These are phyloP conservation scores for Pantherophis alleghaniensis DNA, from an alignment of 2,797 vertebrate genomes.

Conservation along the genomic window DNA sequence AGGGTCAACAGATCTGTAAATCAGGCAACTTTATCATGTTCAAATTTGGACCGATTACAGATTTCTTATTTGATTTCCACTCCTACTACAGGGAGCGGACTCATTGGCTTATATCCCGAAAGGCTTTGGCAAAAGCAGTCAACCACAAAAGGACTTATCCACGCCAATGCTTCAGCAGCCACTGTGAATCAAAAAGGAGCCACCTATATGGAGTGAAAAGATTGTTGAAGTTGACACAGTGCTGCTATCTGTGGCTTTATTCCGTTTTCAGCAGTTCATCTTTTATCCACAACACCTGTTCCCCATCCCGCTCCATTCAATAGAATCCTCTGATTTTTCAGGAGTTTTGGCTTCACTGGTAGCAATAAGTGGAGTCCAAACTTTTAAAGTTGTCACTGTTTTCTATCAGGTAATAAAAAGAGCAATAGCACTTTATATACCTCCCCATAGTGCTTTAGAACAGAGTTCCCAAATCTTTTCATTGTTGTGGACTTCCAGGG, in stretches of 20 bases:
- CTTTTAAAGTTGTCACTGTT: neutral
- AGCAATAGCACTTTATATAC: neutral
- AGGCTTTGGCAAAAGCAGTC: neutral
- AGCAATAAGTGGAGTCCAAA: neutral
- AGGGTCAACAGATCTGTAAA: neutral
- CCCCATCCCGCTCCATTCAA: too few relatives aligned
- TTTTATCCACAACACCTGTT: neutral
- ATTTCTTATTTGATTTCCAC: neutral
- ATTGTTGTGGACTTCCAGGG: neutral
- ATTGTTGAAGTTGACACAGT: neutral
- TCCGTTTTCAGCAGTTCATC: neutral
- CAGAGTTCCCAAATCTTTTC: neutral
- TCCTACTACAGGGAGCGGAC: neutral
- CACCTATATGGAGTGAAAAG: neutral
- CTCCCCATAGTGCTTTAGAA: neutral
- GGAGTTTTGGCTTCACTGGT: too few relatives aligned
- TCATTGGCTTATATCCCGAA: neutral
- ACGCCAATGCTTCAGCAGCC: neutral
- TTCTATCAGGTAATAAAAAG: neutral
- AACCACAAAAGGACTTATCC: neutral
- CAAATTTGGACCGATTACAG: neutral
- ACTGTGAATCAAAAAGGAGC: neutral
- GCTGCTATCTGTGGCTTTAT: neutral
- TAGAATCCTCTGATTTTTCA: neutral
- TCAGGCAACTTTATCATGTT: neutral